A percentile compares a stretch with the other conserved stretches of the same genome.
Evolutionary conservation across 2,113 vertebrate genomes (phyloP).

Genomic region (Vombatus ursinus): DNA sequence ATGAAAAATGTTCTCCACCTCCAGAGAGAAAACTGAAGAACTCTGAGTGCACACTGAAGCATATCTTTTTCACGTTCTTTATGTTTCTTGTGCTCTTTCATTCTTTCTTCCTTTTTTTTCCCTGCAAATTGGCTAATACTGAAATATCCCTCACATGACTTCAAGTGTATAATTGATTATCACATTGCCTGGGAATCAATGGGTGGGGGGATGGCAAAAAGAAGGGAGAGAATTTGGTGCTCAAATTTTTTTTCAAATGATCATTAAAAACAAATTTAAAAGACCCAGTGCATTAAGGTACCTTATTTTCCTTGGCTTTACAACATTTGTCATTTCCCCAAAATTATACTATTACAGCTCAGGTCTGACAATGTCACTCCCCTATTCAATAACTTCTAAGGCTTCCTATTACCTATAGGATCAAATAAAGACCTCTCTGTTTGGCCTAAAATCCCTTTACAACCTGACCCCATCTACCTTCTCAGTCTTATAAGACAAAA

Average conservation of each 20-base stretch:
- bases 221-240: no score
- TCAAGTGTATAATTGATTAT: no score
- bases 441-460: neutral
- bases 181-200: no score
- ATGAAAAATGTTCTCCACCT: neutral
- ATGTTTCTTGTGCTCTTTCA: no score
- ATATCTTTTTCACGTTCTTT: neutral
- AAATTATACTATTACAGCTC: neutral
- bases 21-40: no score
- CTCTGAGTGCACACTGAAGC: neutral
- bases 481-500: neutral
- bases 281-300: neutral
- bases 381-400: neutral
- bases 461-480: neutral
- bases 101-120: no score
- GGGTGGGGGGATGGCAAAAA: no score
- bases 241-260: no score
- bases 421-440: neutral
- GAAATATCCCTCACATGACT: no score
- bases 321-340: neutral
- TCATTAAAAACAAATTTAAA: no score
- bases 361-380: neutral
- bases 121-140: no score
- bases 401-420: neutral
- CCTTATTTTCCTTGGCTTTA: neutral